Evolutionary conservation across 2,888 invertebrate species (phyloP).

Genomic region (Plutella xylostella): DNA sequence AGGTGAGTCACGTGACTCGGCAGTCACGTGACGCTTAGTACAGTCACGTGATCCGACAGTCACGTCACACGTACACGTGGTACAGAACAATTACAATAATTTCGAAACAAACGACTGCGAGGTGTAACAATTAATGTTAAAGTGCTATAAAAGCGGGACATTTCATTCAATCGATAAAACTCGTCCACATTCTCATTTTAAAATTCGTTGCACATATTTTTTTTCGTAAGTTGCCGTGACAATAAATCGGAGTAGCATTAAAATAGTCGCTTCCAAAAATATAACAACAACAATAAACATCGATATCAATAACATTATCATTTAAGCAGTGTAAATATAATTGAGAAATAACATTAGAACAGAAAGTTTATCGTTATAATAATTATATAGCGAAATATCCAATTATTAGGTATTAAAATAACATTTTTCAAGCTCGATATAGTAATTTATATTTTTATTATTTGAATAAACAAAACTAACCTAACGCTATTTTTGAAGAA

Average conservation of each 20-base stretch:
- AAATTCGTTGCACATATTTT: constrained; percentile 18
- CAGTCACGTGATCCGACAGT: constrained; percentile 48
- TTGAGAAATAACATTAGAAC: constrained; percentile 51
- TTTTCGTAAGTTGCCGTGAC: constrained; percentile 25
- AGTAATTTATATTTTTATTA: constrained; percentile 31
- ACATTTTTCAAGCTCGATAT: constrained; percentile 64
- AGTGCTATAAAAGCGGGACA: constrained; percentile 19
- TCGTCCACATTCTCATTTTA: background rate
- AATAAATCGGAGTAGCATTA: constrained; percentile 50
- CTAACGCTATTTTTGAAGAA: constrained; percentile 43
- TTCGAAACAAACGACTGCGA: constrained; percentile 57
- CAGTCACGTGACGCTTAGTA: too few relatives aligned
- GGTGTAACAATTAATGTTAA: constrained; percentile 43
- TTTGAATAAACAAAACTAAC: constrained; percentile 35
- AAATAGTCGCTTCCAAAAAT: constrained; percentile 65
- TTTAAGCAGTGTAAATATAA: constrained; percentile 65
- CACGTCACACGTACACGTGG: too few relatives aligned
- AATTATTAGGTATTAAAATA: constrained; percentile 60
- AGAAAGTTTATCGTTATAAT: constrained; percentile 44
- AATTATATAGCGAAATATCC: constrained; percentile 57
- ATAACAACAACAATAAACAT: constrained; percentile 61
- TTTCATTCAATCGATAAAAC: constrained; percentile 21
- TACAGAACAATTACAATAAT: too few relatives aligned
- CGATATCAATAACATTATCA: constrained; percentile 57
- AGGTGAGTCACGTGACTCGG: too few relatives aligned